Evolutionary conservation across 2,888 invertebrate genomes (phyloP), one percentile per base, ranked within the genome.

Genomic region (Chironomus riparius): DNA sequence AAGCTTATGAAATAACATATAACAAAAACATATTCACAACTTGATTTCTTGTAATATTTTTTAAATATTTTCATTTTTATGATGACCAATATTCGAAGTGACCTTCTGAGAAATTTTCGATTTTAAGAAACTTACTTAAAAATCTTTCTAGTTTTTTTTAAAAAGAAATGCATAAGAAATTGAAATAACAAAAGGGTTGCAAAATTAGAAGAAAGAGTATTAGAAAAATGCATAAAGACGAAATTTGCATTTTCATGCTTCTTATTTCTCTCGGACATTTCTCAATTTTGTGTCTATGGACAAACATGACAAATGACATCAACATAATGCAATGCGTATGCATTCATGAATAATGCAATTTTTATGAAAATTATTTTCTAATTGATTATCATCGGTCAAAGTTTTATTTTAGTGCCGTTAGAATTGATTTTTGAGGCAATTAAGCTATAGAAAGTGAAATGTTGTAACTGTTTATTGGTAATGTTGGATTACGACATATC

Each of bases 191-290:
- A 62, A 72, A 72, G 72, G 50, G 15, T 56, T 56, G 70, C 70
- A 50, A 22, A 50, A 71, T 18, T 18, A 70, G 47, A n/a, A 71
- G 56, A 71, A 71, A 56, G 71, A 28, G 38, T 10, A 38, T 56
- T 56, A 18, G n/a, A 50, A 70, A 50, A 47, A 21, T 18, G 15
- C 50, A 70, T 70, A 50, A 70, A 50, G 47, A 62, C 62, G 38
- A 61, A 72, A 72, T 72, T 72, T 72, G 72, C 72, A 72, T 72
- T 72, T 28, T 47, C 22, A 65, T 24, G 22, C 38, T 38, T 38
- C 38, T 38, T 38, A 38, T 38, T 38, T 38, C 38, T 38, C 38
- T 38, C 38, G 38, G 38, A 10, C 38, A 38, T 38, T 28, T 38
- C 7, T 38, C 38, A 38, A 38, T 38, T 7, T 2, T 38, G 2